Base-by-base conservation (phyloP, 2,113 vertebrate species). In the Paracanthobrama guichenoti region DNA sequence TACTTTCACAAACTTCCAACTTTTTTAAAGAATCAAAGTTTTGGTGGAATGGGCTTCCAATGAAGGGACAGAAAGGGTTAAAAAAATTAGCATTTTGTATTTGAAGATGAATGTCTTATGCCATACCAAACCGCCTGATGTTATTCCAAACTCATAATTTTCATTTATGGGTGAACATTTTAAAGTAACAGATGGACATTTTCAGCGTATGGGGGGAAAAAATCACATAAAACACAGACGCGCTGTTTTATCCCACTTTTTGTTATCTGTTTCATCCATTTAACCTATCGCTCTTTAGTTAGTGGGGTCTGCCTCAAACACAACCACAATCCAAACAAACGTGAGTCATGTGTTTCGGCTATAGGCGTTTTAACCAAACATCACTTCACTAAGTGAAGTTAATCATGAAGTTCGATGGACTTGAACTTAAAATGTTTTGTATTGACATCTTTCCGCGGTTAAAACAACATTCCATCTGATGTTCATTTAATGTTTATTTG, bases 321-420 rank as follows among this genome's bases (percentile, higher is more conserved):
- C 26, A 18, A 28, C 6, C 0, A 75, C 28, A 84, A 35, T 64
- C 18, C 76, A 84, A 85, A 85, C 66, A 84, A 39, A 46, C 6
- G 18, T 26, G 62, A 66, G 35, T 6, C 62, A 66, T 78, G 72
- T 67, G 72, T 88, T 73, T 85, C 57, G 67, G 59, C 67, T 69
- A 75, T 44, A 66, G 76, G 31, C 14, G 35, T 13, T 60, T 86
- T 80, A 83, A 28, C 81, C 39, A 86, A 84, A 86, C 59, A 84
- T 26, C 78, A n/a, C n/a, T n/a, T n/a, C n/a, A n/a, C n/a, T n/a
- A n/a, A n/a, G n/a, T n/a, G n/a, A n/a, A n/a, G n/a, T n/a, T n/a
- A n/a, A n/a, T n/a, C n/a, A n/a, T 39, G 39, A 39, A 39, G 39
- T 39, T 39, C 2, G 31, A 6, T 5, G 35, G 6, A 39, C 35